These are phyloP conservation scores for Opisthograptis luteolata DNA, from an alignment of 2,888 invertebrate species.

Conservation along the genomic window DNA sequence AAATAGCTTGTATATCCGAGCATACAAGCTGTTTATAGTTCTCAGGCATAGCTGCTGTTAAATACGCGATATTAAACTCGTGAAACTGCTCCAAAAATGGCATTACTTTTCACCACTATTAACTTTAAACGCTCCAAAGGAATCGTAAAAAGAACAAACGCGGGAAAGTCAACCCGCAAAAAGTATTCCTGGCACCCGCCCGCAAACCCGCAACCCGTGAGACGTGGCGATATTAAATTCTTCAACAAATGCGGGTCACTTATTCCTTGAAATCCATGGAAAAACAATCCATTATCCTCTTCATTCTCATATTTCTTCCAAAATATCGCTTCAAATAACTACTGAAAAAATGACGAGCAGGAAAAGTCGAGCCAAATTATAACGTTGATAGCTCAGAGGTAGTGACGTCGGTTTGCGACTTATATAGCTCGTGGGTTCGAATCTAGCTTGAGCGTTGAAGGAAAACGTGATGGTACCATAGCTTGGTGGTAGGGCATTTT, in stretches of 20 bases:
- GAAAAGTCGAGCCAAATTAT: no score
- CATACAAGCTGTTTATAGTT: no score
- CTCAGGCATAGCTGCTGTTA: no score
- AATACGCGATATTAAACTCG: conserved; percentile 8
- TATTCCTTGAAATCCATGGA: conserved; percentile 17
- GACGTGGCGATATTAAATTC: conserved; percentile 53
- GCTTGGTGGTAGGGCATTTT: no score
- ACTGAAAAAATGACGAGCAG: no score
- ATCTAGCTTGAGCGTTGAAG: no score
- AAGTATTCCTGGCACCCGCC: conserved; percentile 45
- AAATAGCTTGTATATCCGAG: no score
- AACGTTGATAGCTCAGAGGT: no score
- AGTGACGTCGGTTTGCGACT: no score
- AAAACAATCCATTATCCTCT: conserved; percentile 13
- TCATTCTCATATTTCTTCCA: not conserved
- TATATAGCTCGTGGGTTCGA: no score
- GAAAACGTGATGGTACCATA: no score
- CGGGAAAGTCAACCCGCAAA: conserved; percentile 39
- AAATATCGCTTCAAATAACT: no score
- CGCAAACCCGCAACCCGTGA: conserved; percentile 30
- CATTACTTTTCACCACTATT: conserved; percentile 14
- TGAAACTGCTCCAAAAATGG: not conserved
- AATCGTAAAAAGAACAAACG: conserved; percentile 43
- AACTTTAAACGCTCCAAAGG: conserved; percentile 25
- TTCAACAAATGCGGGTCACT: conserved; percentile 39